A percentile compares a stretch with the other conserved stretches of the same genome.
Evolutionary conservation across 2,113 vertebrate species (phyloP).

Genomic region (Rhinolophus ferrumequinum): DNA sequence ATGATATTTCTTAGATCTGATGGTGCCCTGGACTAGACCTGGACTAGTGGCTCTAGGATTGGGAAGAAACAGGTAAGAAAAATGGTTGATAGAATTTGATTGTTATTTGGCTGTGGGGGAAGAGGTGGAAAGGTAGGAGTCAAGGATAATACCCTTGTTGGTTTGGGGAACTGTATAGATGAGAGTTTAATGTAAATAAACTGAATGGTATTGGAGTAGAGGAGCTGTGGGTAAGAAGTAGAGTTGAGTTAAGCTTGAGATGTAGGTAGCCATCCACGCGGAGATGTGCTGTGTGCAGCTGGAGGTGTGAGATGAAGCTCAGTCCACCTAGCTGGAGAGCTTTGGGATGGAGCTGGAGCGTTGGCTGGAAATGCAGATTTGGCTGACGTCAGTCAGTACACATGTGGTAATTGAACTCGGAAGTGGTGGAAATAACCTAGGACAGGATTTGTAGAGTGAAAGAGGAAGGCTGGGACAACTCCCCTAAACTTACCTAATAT

Average conservation of each 20-base stretch:
- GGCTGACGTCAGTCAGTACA: neutral
- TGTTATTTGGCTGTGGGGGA: neutral
- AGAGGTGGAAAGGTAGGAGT: neutral
- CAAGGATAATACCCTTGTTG: neutral
- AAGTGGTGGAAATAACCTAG: neutral
- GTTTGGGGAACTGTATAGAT: neutral
- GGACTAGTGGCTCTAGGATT: neutral
- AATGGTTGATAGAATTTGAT: neutral
- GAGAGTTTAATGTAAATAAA: neutral
- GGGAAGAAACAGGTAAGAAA: constrained; percentile 26
- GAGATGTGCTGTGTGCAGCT: neutral
- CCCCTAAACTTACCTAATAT: neutral
- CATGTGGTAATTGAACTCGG: neutral
- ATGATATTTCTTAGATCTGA: neutral
- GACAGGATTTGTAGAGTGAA: neutral
- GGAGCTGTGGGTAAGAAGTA: neutral
- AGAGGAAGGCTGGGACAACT: neutral
- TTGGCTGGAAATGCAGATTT: neutral
- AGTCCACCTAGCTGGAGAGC: neutral
- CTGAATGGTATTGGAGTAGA: neutral
- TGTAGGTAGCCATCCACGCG: neutral
- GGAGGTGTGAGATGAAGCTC: neutral
- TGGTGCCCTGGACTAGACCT: neutral
- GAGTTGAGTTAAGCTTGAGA: neutral
- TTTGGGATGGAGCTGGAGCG: neutral